Conservation (phyloP, 2,888 invertebrate genomes). For the Hoplodrina blanda region DNA sequence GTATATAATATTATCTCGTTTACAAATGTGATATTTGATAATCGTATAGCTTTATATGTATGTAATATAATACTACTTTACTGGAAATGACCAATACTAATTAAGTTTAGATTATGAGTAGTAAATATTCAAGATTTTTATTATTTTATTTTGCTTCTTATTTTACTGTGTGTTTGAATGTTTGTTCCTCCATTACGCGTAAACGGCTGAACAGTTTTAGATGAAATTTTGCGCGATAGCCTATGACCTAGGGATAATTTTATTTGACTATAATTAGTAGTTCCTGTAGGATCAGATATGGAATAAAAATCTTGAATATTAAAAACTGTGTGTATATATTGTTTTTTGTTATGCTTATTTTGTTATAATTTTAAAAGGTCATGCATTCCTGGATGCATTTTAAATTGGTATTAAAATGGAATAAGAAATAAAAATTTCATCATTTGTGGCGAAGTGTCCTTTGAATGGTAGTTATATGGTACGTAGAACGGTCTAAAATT, state of each 20-base stretch:
- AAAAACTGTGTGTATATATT: not conserved
- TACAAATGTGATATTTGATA: conserved; percentile 60
- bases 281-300: not conserved
- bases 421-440: not conserved
- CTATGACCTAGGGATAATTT: too few species aligned
- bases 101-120: conserved; percentile 33
- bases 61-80: conserved; percentile 36
- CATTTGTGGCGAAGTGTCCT: conserved; percentile 38
- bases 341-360: conserved; percentile 10
- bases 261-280: too few species aligned
- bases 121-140: conserved; percentile 9
- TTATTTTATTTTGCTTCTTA: not conserved
- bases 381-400: conserved; percentile 14
- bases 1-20: conserved; percentile 46
- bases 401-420: not conserved
- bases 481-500: too few species aligned
- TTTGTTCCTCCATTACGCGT: too few species aligned
- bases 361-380: not conserved
- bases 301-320: conserved; percentile 13
- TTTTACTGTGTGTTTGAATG: too few species aligned
- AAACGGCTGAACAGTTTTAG: too few species aligned
- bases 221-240: too few species aligned
- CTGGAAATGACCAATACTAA: conserved; percentile 60
- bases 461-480: conserved; percentile 18
- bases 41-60: conserved; percentile 45